Conservation (phyloP, 2,888 invertebrate genomes). For the Calephelis perditalis region DNA sequence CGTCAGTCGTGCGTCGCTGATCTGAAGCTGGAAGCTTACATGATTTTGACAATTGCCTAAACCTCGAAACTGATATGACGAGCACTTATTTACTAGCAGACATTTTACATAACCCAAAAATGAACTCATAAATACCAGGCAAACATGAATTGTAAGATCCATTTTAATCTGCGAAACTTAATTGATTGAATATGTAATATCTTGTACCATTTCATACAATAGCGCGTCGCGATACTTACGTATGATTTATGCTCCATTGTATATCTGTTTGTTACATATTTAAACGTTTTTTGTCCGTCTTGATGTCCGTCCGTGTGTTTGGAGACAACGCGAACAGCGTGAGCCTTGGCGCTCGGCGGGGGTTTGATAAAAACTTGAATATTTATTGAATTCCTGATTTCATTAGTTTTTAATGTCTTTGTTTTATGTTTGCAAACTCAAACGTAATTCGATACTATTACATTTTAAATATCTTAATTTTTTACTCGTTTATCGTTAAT, state of each 20-base stretch:
- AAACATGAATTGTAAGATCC: no score
- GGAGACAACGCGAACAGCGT: constrained; percentile 34
- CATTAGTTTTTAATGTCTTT: constrained; percentile 12
- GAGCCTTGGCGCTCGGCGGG: constrained; percentile 34
- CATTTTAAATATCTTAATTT: no score
- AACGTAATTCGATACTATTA: not conserved
- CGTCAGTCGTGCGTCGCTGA: no score
- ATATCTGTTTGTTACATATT: constrained; percentile 24
- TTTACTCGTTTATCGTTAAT: no score
- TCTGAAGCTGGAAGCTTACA: no score
- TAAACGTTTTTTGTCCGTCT: constrained; percentile 21
- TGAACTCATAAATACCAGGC: no score
- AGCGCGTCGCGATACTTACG: constrained; percentile 18
- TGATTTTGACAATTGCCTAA: no score
- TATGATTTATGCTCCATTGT: constrained; percentile 28
- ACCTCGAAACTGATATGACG: no score
- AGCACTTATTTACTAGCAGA: no score
- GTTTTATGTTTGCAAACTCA: constrained; percentile 5
- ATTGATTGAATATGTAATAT: constrained; percentile 26
- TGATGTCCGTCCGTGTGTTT: constrained; percentile 24
- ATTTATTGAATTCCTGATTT: constrained; percentile 9
- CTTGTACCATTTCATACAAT: constrained; percentile 20
- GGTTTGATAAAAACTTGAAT: constrained; percentile 25
- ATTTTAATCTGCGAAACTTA: constrained; percentile 5
- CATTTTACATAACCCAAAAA: no score